Evolutionary conservation across 2,888 invertebrate genomes (phyloP).

Genomic region (Exocentrus adspersus): DNA sequence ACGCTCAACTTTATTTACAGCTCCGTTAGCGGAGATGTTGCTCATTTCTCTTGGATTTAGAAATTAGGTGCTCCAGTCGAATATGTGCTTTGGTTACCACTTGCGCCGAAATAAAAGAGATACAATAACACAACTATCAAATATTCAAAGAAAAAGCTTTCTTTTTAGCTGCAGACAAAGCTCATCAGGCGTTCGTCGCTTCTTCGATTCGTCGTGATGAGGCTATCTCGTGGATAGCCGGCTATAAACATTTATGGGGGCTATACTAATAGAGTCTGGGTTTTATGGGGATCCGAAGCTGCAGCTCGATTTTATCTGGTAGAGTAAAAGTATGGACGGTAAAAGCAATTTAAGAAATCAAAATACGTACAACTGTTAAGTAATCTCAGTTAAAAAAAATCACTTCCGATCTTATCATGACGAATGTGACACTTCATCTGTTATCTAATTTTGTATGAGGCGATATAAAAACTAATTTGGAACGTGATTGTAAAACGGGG

Average conservation of each 20-base stretch:
- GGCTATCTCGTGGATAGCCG: background rate
- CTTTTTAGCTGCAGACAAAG: too few species aligned
- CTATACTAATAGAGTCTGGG: constrained; percentile 7
- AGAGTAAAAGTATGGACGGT: background rate
- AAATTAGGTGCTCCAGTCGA: constrained; percentile 2
- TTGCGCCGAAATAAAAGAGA: background rate
- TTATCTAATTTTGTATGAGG: too few species aligned
- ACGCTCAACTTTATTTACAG: constrained; percentile 62
- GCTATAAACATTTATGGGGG: constrained; percentile 18
- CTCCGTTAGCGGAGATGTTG: constrained; percentile 43
- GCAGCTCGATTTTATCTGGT: background rate
- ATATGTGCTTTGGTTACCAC: constrained; percentile 18
- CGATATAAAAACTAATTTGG: too few species aligned
- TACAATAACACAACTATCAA: too few species aligned
- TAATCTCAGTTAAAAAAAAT: too few species aligned
- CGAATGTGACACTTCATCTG: too few species aligned
- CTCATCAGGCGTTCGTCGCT: background rate
- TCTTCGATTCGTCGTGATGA: background rate
- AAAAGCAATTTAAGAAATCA: background rate
- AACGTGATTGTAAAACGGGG: too few species aligned
- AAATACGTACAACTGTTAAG: background rate
- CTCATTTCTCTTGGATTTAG: constrained; percentile 14
- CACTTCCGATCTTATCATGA: too few species aligned
- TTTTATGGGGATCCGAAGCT: background rate
- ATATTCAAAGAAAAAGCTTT: too few species aligned